Percentiles rank a stretch among this genome's conserved stretches.
Evolutionary conservation across 2,113 vertebrate species (phyloP).

Genomic region (Ictidomys tridecemlineatus): DNA sequence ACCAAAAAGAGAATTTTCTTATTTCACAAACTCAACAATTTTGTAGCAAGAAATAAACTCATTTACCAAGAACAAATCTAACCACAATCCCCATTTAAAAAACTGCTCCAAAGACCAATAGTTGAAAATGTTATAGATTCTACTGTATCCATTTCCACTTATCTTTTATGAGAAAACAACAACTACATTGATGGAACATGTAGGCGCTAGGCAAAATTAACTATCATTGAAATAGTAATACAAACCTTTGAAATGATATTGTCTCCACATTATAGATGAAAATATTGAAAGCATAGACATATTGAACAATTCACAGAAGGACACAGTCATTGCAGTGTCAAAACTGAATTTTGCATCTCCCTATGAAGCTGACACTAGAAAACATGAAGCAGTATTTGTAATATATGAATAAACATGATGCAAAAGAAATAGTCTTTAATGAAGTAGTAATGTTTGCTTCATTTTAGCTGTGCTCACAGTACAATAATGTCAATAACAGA

Average conservation of each 20-base stretch:
- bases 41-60: constrained; percentile 72
- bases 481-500: not conserved
- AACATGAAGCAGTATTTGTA: not conserved
- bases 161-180: not conserved
- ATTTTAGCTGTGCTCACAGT: not conserved
- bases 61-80: constrained; percentile 40
- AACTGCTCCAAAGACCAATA: not conserved
- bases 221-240: not conserved
- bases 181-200: not conserved
- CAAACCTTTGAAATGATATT: not conserved
- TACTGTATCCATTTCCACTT: not conserved
- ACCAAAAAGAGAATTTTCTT: not conserved
- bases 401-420: not conserved
- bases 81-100: not conserved
- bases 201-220: not conserved
- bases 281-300: not conserved
- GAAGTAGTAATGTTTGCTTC: constrained; percentile 6
- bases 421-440: not conserved
- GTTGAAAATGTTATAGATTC: not conserved
- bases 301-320: not conserved
- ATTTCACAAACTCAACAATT: constrained; percentile 65
- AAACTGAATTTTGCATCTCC: not conserved
- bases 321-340: not conserved
- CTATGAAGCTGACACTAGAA: not conserved
- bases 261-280: not conserved